phyloP scores from a whole-genome alignment of 2,113 vertebrate genomes.

The Puffinus mauretanicus region DNA sequence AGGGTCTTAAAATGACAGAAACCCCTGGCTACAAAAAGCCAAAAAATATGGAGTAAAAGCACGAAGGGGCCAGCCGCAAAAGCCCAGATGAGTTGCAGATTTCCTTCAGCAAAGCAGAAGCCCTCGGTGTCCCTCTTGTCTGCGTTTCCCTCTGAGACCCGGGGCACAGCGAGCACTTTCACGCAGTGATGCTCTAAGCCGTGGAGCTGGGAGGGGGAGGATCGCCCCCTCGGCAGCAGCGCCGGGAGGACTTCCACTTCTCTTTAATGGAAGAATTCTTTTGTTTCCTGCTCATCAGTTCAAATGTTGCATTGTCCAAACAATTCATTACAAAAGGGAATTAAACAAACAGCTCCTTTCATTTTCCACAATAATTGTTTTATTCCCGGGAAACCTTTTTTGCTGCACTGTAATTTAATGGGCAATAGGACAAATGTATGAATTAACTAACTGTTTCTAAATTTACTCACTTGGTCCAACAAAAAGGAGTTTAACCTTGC shows the following conservation, averaged over 20 bases:
- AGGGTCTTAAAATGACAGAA: neutral
- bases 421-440: constrained; percentile 59
- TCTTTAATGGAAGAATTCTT: constrained; percentile 6
- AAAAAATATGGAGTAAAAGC: neutral
- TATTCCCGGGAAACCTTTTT: constrained; percentile 28
- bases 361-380: constrained; percentile 60
- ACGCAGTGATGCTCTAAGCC: neutral
- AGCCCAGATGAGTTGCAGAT: neutral
- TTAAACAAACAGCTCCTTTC: constrained; percentile 32
- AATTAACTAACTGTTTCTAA: constrained; percentile 65
- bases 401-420: constrained; percentile 60
- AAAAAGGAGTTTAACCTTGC: constrained; percentile 57
- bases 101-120: neutral
- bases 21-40: neutral
- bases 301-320: constrained; percentile 14
- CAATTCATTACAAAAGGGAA: constrained; percentile 9
- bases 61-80: neutral
- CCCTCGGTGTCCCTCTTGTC: neutral
- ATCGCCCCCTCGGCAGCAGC: fast-evolving
- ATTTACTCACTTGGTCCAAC: constrained; percentile 55
- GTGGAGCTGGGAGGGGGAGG: neutral
- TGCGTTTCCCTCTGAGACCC: neutral
- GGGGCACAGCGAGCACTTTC: neutral
- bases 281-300: constrained; percentile 16
- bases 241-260: neutral